A percentile compares a stretch with the other conserved stretches of the same genome.
Conservation (phyloP, 2,113 vertebrate genomes). For the Desmodus rotundus region DNA sequence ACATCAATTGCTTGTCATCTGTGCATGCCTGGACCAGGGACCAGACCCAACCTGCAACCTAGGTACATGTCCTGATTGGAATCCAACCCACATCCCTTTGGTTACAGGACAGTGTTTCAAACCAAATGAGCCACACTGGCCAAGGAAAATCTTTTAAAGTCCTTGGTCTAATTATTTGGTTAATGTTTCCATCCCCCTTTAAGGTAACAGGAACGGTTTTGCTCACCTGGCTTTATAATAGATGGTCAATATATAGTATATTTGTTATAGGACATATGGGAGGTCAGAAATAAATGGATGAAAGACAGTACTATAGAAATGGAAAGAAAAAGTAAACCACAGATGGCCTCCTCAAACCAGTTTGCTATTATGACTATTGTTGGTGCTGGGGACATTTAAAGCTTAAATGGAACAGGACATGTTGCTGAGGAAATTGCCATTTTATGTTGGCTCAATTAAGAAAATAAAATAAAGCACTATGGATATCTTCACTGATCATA, state of each 20-base stretch:
- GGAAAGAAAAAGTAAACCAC: neutral
- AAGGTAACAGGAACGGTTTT: neutral
- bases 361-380: neutral
- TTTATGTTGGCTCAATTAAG: constrained; percentile 4
- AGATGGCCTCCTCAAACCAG: neutral
- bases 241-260: neutral
- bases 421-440: neutral
- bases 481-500: neutral
- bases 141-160: neutral
- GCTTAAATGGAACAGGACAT: neutral
- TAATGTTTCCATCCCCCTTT: neutral
- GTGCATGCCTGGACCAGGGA: too few species aligned
- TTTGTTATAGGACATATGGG: neutral
- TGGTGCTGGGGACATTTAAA: neutral
- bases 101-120: too few species aligned
- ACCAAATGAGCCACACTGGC: too few species aligned
- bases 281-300: neutral
- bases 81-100: too few species aligned
- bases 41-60: too few species aligned
- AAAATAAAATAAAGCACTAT: neutral
- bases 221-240: neutral
- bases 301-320: neutral
- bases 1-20: too few species aligned
- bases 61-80: too few species aligned
- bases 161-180: neutral